These are phyloP conservation scores for Fregata magnificens DNA, from an alignment of 2,113 vertebrate species.

Conservation along the genomic window DNA sequence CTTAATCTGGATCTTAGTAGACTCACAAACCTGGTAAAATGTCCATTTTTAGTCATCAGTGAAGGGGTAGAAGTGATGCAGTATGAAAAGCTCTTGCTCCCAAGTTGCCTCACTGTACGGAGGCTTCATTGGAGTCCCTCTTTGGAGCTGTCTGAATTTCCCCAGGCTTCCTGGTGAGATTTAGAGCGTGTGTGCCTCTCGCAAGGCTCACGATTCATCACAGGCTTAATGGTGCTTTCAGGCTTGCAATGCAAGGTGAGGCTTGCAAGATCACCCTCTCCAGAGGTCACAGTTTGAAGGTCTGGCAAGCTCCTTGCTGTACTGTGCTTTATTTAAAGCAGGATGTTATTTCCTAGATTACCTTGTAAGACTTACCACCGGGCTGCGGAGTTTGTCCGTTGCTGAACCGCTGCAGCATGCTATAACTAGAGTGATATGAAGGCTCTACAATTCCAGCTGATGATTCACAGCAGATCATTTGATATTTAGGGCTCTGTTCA, in stretches of 20 bases:
- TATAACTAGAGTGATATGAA: neutral
- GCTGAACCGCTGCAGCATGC: neutral
- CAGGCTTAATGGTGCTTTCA: neutral
- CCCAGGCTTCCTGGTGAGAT: neutral
- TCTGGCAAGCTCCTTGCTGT: neutral
- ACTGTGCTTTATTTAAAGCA: neutral
- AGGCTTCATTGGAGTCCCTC: neutral
- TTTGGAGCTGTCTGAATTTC: neutral
- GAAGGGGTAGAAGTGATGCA: neutral
- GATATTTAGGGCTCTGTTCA: conserved; percentile 69
- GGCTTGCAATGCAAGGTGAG: conserved; percentile 14
- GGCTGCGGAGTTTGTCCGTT: neutral
- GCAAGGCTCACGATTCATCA: neutral
- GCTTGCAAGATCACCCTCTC: neutral
- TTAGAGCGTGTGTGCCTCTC: neutral
- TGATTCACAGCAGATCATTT: conserved; percentile 64
- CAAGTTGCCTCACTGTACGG: neutral
- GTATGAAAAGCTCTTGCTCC: neutral
- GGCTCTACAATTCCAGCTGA: conserved; percentile 35
- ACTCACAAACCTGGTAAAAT: neutral
- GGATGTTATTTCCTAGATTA: neutral
- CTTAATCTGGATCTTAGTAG: neutral
- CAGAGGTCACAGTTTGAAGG: conserved; percentile 27
- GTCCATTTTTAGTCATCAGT: neutral
- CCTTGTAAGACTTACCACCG: neutral